Evolutionary conservation across 2,888 invertebrate genomes (phyloP), one percentile per base, ranked within the genome.

Genomic region (Xestoiulus laeticollis): DNA sequence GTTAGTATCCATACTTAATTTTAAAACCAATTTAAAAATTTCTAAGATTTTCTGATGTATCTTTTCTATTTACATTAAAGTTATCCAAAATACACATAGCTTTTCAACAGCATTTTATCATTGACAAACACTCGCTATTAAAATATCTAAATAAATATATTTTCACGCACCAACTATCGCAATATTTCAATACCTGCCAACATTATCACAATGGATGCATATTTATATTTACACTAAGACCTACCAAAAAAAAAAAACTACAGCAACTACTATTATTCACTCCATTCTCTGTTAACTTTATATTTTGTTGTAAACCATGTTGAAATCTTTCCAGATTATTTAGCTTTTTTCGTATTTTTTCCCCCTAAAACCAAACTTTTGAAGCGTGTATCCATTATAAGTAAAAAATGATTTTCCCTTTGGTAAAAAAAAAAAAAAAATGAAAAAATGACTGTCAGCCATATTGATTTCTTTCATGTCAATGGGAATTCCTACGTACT

Each of bases 361-460:
- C 68, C 2, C 6, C 26, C 59, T 14, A 44, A 26, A 68, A 68
- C 68, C 68, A 26, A 68, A 68, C 26, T 26, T 68, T 26, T 68
- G 68, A 68, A 68, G 68, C 68, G 26, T 59, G 59, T 68, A 68
- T 68, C 68, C 68, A 68, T 68, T 68, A 68, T 68, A 68, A 26
- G 68, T 68, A 68, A 68, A 68, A 68, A 68, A 68, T 68, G 68
- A 26, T 68, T 68, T 68, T 68, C 68, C 10, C 68, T 26, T 26
- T 1, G 16, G 12, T n/a, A 26, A 68, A 68, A 68, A 68, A 68
- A 68, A 26, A 22, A 68, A 12, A 6, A 26, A 12, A 68, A 68
- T 68, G 68, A 68, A 68, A 68, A 68, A 68, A 68, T 68, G 68
- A 26, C 68, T 68, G 68, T 68, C 68, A 68, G 68, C 68, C 68